Base-by-base conservation (phyloP, 2,797 vertebrate genomes). In the Myotis daubentonii region DNA sequence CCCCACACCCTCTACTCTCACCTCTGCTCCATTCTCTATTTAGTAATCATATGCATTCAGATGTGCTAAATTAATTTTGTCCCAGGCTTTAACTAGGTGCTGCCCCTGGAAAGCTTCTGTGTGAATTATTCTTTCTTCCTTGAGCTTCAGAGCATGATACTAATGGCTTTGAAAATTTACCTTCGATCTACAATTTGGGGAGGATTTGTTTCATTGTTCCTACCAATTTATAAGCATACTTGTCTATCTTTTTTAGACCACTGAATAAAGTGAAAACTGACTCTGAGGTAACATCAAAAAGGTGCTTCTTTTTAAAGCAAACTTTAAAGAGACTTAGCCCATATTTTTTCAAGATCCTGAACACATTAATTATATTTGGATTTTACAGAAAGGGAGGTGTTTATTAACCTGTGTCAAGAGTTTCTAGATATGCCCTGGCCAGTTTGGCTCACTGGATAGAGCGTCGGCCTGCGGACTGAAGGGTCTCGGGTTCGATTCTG, bases 41-140 rank as follows among this genome's bases (percentile, higher is more conserved):
- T 97, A 84, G 30, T 80, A 75, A 70, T 94, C 87, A 36, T 80
- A 95, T 44, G 0, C 8, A 3, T 89, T 96, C 87, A 57, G 80
- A 30, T 74, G 92, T 97, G 25, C 81, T 92, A 95, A 90, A 92
- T 95, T 91, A 95, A 78, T 85, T 94, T 75, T 62, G 75, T 79
- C 49, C 23, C 6, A 51, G 3, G n/a, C 53, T 96, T 96, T 89
- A 12, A 11, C 87, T 71, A 16, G 51, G 70, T 4, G 53, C 33
- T 72, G 66, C 23, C 75, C 4, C 19, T 84, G 47, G 44, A 25
- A 95, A 72, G 79, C 49, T 94, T 97, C 93, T 93, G 16, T 80
- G 5, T 66, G 71, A 0, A 96, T 92, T 76, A 78, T 70, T 76
- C n/a, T 23, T 89, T 47, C 20, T 92, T 23, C 0, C 38, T 91